phyloP scores from a whole-genome alignment of 2,797 vertebrate species.

The Leptatherina wallacei region DNA sequence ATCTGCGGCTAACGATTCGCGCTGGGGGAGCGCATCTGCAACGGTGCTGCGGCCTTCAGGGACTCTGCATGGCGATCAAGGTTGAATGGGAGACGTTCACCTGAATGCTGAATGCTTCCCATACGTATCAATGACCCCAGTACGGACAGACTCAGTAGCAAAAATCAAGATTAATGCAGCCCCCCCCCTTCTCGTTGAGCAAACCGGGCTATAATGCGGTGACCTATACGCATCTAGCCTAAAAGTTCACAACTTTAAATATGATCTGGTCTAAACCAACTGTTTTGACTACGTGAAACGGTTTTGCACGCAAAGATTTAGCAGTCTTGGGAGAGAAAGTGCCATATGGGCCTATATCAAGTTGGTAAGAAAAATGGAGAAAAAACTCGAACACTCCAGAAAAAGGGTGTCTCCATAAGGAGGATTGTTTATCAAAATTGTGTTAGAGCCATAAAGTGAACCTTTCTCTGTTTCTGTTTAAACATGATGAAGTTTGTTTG shows the following conservation, averaged over 20 bases:
- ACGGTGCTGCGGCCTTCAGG: constrained; percentile 41
- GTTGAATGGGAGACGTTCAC: constrained; percentile 59
- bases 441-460: neutral
- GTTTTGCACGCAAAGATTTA: too few relatives aligned
- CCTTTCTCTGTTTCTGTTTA: neutral
- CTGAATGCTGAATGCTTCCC: constrained; percentile 33
- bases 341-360: neutral
- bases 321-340: too few relatives aligned
- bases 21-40: constrained; percentile 75
- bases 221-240: neutral
- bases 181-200: neutral
- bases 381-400: neutral
- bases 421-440: neutral
- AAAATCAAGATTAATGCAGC: neutral
- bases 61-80: constrained; percentile 50
- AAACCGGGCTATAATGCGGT: too few relatives aligned
- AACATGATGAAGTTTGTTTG: neutral
- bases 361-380: neutral
- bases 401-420: neutral
- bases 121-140: neutral
- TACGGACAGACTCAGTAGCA: neutral
- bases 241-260: too few relatives aligned
- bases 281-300: too few relatives aligned
- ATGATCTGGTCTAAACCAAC: too few relatives aligned
- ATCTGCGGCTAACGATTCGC: constrained; percentile 75